Evolutionary conservation across 2,888 invertebrate genomes (phyloP).

Genomic region (Leucophenga montana): DNA sequence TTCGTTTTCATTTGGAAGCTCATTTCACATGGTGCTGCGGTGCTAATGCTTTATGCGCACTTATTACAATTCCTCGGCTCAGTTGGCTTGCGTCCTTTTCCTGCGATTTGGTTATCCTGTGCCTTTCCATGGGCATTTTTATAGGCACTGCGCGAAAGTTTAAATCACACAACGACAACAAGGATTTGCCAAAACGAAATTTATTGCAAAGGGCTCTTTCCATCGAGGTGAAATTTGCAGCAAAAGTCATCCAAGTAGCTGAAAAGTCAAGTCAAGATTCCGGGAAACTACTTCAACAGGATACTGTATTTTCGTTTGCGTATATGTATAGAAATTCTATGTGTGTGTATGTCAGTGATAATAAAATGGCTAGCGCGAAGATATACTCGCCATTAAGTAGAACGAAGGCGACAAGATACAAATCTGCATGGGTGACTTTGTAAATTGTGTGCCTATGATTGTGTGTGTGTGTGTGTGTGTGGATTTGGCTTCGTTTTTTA

Average conservation of each 20-base stretch:
- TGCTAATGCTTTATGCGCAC: neutral
- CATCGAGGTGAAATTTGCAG: conserved; percentile 29
- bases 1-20: conserved; percentile 8
- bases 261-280: no score
- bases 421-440: conserved; percentile 69
- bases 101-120: neutral
- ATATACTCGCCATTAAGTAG: conserved; percentile 21
- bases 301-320: neutral
- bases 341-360: conserved; percentile 6
- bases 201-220: conserved; percentile 65
- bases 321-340: no score
- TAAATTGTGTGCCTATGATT: no score
- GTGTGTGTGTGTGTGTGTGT: no score
- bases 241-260: conserved; percentile 39
- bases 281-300: no score
- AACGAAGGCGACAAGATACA: conserved; percentile 55
- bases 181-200: conserved; percentile 68
- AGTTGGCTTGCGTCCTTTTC: neutral
- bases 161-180: conserved; percentile 71
- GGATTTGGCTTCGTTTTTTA: neutral
- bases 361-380: conserved; percentile 22
- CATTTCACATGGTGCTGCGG: no score
- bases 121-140: neutral
- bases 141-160: conserved; percentile 58
- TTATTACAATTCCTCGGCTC: neutral